Conservation (phyloP, 2,888 invertebrate genomes). For the Scelioninae gen. 1 region DNA sequence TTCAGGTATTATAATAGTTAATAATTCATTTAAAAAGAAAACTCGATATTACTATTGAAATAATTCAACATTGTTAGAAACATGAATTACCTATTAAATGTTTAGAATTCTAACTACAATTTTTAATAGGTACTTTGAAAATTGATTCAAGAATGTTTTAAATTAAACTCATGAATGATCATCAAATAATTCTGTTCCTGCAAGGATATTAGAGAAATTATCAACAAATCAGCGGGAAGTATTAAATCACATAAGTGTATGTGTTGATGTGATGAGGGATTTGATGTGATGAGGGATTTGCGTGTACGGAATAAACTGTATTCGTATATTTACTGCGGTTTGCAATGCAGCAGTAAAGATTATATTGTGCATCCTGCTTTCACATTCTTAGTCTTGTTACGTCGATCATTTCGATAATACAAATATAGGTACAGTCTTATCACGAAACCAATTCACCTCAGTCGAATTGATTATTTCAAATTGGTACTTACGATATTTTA, state of each 20-base stretch:
- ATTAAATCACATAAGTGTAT: constrained; percentile 67
- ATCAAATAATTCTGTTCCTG: constrained; percentile 45
- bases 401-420: constrained; percentile 60
- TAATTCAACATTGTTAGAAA: no score
- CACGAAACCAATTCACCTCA: constrained; percentile 28
- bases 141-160: constrained; percentile 7
- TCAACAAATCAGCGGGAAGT: constrained; percentile 67
- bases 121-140: background rate
- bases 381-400: constrained; percentile 64
- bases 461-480: constrained; percentile 56
- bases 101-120: background rate
- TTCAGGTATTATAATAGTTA: no score
- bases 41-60: no score
- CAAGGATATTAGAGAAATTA: constrained; percentile 78
- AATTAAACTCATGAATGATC: constrained; percentile 31
- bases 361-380: constrained; percentile 68
- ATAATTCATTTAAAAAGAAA: no score
- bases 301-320: constrained; percentile 64
- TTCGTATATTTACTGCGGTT: constrained; percentile 58
- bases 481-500: constrained; percentile 37
- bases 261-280: constrained; percentile 65
- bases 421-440: constrained; percentile 45
- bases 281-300: constrained; percentile 67
- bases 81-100: background rate
- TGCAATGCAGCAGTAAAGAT: constrained; percentile 61